These are phyloP conservation scores for Mamestra configurata DNA, from an alignment of 1,140 invertebrate genomes.

Conservation along the genomic window DNA sequence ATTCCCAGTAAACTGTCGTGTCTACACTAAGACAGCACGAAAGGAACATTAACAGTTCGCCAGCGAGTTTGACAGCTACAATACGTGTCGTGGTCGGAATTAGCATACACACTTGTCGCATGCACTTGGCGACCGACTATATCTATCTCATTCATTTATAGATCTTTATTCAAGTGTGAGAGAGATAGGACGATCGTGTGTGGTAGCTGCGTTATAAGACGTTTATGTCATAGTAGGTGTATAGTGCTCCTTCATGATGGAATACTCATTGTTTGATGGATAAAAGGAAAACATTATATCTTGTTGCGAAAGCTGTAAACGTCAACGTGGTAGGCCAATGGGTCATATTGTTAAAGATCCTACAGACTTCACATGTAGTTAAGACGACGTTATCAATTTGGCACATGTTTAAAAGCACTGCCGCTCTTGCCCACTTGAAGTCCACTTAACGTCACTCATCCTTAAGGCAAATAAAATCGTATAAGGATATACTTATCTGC, in stretches of 20 bases:
- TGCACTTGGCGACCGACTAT: constrained; percentile 58
- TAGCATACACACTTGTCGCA: constrained; percentile 83
- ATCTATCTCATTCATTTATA: constrained; percentile 7
- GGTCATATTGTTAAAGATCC: background rate
- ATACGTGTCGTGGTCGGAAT: constrained; percentile 78
- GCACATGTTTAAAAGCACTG: constrained; percentile 28
- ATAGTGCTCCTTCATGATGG: background rate
- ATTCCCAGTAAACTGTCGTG: constrained; percentile 50
- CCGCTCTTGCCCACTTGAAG: constrained; percentile 23
- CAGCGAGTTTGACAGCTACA: constrained; percentile 74
- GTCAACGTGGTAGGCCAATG: constrained; percentile 19
- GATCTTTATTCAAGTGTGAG: background rate
- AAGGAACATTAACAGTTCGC: constrained; percentile 74
- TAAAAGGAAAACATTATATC: constrained; percentile 2
- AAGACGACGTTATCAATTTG: background rate
- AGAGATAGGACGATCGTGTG: background rate
- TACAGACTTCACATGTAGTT: background rate
- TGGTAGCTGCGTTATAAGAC: constrained; percentile 8
- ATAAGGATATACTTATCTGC: constrained; percentile 32
- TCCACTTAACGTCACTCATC: constrained; percentile 35
- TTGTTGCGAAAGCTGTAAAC: background rate
- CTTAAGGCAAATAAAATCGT: constrained; percentile 42
- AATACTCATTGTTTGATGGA: constrained; percentile 12
- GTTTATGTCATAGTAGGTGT: constrained; percentile 10
- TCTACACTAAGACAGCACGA: constrained; percentile 63